Evolutionary conservation across 2,113 vertebrate genomes (phyloP).

Genomic region (Campylomormyrus tamandua): DNA sequence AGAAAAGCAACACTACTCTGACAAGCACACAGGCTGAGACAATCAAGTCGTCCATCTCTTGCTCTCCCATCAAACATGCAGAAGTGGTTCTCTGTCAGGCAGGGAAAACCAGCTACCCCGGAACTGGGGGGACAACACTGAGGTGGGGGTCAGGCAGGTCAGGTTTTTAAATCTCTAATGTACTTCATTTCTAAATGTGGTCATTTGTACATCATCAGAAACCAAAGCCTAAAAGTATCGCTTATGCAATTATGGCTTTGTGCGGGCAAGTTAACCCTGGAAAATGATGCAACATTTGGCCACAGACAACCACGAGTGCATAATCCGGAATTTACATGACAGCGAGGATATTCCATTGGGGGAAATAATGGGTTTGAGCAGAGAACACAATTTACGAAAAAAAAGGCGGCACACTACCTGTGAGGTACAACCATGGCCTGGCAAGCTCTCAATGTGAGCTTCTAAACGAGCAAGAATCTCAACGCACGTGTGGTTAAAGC

Average conservation of each 20-base stretch:
- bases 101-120: neutral
- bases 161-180: neutral
- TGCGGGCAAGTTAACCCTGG: neutral
- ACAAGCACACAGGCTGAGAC: neutral
- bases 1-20: neutral
- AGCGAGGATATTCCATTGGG: neutral
- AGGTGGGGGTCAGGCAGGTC: neutral
- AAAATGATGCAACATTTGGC: neutral
- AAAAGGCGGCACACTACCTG: neutral
- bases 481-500: neutral
- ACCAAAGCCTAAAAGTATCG: neutral
- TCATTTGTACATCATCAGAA: neutral
- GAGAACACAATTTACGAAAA: neutral
- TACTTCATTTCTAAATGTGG: slow-evolving; percentile 8
- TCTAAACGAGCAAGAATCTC: neutral
- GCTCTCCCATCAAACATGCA: neutral
- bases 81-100: neutral
- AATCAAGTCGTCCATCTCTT: neutral
- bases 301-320: neutral
- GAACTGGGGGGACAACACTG: neutral
- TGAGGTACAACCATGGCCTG: neutral
- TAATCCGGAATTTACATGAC: neutral
- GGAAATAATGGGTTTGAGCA: neutral
- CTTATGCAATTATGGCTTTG: neutral
- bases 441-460: neutral